Base-by-base conservation (phyloP, 2,888 invertebrate species). In the Trissolcus brochymenae region DNA sequence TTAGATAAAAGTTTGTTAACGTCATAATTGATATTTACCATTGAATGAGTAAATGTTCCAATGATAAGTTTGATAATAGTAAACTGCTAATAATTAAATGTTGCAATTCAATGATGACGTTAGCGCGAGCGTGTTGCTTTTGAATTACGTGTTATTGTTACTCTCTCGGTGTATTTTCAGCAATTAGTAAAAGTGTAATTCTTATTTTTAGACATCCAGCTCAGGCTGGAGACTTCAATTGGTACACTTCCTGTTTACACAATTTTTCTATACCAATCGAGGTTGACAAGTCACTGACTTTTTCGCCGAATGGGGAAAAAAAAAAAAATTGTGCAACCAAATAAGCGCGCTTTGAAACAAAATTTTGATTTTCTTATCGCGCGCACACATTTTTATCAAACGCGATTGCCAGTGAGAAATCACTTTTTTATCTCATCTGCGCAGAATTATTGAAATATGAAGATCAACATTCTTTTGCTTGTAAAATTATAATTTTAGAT, bases 61-160 rank as follows among this genome's bases (percentile, higher is more conserved):
- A 74, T 57, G 67, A 74, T 74, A 67, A 74, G 61, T 67, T 67
- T 74, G 67, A 74, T 74, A 74, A 74, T 74, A 74, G 67, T 74
- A 67, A 67, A 74, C 74, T 74, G 74, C 54, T 64, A 75, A 75
- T 75, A 40, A 68, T 43, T 74, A 62, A 46, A 62, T 75, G 75
- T 68, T 75, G 75, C 75, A 75, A 75, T 62, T 75, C 64, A 49
- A 35, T 25, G 64, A 64, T 75, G 75, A 75, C 75, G 75, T 75
- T 64, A 75, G 68, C 67, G 21, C 29, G 35, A 35, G 62, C 67
- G 55, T 74, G 59, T 59, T 68, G 54, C 75, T 64, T 35, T 35
- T 46, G 57, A 68, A 66, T 68, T 59, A 61, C 67, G 67, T 60
- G 56, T 49, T 75, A 59, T 57, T 56, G 53, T 75, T 64, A 64